Percentiles rank a stretch among this genome's conserved stretches.
Evolutionary conservation across 35 echinoderm and acorn worm genomes (phyloP).

Genomic region (Patiria miniata): DNA sequence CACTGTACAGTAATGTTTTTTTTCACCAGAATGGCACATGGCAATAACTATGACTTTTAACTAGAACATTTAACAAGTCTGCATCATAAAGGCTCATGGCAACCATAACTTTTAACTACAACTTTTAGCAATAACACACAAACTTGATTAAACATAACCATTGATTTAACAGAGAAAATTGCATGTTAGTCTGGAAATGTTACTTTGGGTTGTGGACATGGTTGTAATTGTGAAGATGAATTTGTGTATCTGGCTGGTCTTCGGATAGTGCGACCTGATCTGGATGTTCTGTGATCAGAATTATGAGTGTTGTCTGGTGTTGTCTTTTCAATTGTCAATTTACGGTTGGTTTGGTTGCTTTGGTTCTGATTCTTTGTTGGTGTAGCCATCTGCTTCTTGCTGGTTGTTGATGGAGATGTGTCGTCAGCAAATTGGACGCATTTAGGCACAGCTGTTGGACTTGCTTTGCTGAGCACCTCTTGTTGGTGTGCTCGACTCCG

Average conservation of each 20-base stretch:
- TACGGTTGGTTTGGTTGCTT: not conserved
- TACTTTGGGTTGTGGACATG: too few relatives aligned
- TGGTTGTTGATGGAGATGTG: not conserved
- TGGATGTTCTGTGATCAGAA: not conserved
- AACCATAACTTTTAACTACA: too few relatives aligned
- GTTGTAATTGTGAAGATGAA: too few relatives aligned
- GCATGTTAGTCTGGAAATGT: too few relatives aligned
- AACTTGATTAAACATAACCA: too few relatives aligned
- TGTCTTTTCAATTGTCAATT: not conserved
- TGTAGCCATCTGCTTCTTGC: not conserved
- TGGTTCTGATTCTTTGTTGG: not conserved
- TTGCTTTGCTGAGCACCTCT: conserved; percentile 19
- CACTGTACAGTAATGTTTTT: too few relatives aligned
- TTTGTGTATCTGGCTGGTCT: conserved; percentile 9
- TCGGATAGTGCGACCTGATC: conserved; percentile 7
- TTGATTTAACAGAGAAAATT: too few relatives aligned
- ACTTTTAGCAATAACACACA: too few relatives aligned
- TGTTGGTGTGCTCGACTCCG: conserved; percentile 42
- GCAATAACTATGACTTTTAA: too few relatives aligned
- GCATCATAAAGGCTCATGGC: too few relatives aligned
- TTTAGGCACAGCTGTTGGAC: conserved; percentile 6
- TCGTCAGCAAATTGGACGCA: not conserved
- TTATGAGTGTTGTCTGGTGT: not conserved
- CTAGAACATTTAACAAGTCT: too few relatives aligned
- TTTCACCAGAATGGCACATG: too few relatives aligned